Percentiles rank a stretch among this genome's conserved stretches.
Conservation (phyloP, 2,797 vertebrate species). For the Poliocrania exsul region DNA sequence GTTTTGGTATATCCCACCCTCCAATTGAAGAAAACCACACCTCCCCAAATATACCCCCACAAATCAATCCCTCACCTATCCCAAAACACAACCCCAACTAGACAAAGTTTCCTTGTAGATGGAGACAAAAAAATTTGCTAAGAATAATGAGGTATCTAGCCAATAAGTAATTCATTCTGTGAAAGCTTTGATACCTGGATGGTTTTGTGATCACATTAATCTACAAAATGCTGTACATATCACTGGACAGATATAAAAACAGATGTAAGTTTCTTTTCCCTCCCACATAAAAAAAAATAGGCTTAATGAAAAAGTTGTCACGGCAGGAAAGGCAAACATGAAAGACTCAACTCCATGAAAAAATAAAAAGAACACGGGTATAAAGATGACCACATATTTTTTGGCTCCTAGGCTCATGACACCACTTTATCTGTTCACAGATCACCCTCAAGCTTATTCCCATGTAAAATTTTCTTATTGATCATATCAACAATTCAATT, state of each 20-base stretch:
- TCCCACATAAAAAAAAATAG: not conserved
- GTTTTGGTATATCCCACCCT: not conserved
- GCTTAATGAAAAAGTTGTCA: not conserved
- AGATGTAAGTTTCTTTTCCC: not conserved
- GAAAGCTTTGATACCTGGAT: not conserved
- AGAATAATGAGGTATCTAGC: not conserved
- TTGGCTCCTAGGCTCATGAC: not conserved
- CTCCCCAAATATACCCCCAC: accelerated
- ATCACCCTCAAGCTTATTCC: not conserved
- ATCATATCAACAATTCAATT: constrained; percentile 28
- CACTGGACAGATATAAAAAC: not conserved
- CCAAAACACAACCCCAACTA: not conserved
- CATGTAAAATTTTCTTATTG: not conserved
- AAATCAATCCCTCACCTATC: accelerated
- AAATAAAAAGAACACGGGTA: not conserved
- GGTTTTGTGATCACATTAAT: not conserved
- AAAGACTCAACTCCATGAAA: not conserved
- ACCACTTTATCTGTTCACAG: not conserved
- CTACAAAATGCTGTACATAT: not conserved
- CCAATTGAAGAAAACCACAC: accelerated
- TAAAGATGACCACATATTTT: not conserved
- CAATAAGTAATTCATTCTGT: not conserved
- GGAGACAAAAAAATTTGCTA: not conserved
- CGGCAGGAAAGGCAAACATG: not conserved
- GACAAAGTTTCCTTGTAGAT: not conserved